Evolutionary conservation across 2,113 vertebrate species (phyloP).

Genomic region (Tenebrosternarchus preto): DNA sequence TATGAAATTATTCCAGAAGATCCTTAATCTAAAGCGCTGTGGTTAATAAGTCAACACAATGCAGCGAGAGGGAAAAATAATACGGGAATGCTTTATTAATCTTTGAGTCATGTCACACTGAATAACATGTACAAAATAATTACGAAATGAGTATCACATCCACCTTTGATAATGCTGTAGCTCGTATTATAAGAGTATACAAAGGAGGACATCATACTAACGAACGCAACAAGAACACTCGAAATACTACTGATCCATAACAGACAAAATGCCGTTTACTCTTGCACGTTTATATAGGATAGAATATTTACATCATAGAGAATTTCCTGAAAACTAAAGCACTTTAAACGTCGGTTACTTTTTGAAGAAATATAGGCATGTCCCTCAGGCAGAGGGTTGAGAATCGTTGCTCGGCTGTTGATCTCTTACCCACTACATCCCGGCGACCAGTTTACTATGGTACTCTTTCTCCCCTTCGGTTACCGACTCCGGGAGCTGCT

Average conservation of each 20-base stretch:
- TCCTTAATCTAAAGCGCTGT: not conserved
- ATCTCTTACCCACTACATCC: slow-evolving; percentile 73
- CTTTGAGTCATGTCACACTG: slow-evolving; percentile 75
- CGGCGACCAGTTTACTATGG: slow-evolving; percentile 82
- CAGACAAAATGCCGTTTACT: slow-evolving; percentile 50
- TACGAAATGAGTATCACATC: slow-evolving; percentile 79
- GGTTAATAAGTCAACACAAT: slow-evolving; percentile 73
- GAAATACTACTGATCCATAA: slow-evolving; percentile 68
- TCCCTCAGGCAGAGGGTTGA: slow-evolving; percentile 57
- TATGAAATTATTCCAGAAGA: not conserved
- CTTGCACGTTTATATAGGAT: slow-evolving; percentile 52
- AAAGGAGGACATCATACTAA: slow-evolving; percentile 56
- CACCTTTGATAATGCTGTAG: slow-evolving; percentile 74
- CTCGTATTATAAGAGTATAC: slow-evolving; percentile 75
- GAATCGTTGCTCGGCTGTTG: slow-evolving; percentile 38
- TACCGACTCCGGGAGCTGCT: slow-evolving; percentile 81
- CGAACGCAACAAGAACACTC: slow-evolving; percentile 54
- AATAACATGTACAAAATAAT: slow-evolving; percentile 81
- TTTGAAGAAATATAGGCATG: slow-evolving; percentile 71
- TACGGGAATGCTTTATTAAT: slow-evolving; percentile 81
- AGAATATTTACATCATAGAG: slow-evolving; percentile 70
- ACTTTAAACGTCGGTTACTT: slow-evolving; percentile 68
- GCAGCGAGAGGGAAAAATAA: slow-evolving; percentile 77
- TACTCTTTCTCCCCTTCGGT: slow-evolving; percentile 79
- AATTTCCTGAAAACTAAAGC: slow-evolving; percentile 74